Base-by-base conservation (phyloP, 2,888 invertebrate genomes). In the Acronicta leporina region DNA sequence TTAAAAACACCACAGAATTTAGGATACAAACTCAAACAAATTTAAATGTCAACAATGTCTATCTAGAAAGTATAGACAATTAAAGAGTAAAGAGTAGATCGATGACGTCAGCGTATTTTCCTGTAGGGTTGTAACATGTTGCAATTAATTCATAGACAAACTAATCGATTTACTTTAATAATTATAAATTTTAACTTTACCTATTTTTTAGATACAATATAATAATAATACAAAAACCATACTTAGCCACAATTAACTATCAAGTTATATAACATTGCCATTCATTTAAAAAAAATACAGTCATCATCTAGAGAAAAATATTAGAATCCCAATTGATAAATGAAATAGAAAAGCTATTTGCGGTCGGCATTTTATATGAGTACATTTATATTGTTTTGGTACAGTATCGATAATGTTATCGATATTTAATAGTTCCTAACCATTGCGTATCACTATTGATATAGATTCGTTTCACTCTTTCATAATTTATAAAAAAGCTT, bases 101-200 rank as follows among this genome's bases (percentile, higher is more conserved):
- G 44, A 73, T 78, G 77, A 78, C 77, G 79, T 75, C 76, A 77
- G 73, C 77, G 49, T 63, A 69, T 69, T 63, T 64, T 58, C 38
- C 35, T 33, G 33, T 64, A 72, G 75, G 68, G 72, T 45, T 76
- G 78, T 60, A 15, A 60, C 7, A 11, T 75, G 75, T 60, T n/a
- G n/a, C 62, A 10, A 13, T 13, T 42, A 30, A 16, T 20, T 35
- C 57, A 74, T 71, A 51, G 68, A 61, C 53, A 57, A 51, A 9
- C 35, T 0, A 42, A 77, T 73, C 63, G 60, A 76, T 63, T 48
- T n/a, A n/a, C n/a, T n/a, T n/a, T n/a, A n/a, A n/a, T n/a, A n/a
- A n/a, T n/a, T n/a, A n/a, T n/a, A n/a, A n/a, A n/a, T n/a, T n/a
- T n/a, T n/a, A n/a, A n/a, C n/a, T n/a, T n/a, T n/a, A n/a, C 15